A percentile compares a stretch with the other conserved stretches of the same genome.
phyloP scores from a whole-genome alignment of 2,797 vertebrate species.

The Neomorphus geoffroyi region DNA sequence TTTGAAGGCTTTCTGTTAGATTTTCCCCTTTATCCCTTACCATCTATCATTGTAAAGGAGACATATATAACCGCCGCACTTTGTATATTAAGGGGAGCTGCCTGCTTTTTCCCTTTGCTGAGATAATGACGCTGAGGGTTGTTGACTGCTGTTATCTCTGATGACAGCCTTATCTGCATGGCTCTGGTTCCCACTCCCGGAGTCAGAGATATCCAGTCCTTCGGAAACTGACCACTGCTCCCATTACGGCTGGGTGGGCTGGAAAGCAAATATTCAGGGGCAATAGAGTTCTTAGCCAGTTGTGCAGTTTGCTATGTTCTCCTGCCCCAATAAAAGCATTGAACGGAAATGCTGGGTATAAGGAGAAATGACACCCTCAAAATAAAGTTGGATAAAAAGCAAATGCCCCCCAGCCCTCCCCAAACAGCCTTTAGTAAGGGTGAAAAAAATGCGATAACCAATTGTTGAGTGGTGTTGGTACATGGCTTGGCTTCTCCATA shows the following conservation, averaged over 20 bases:
- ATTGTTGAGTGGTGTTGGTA: background rate
- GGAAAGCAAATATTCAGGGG: background rate
- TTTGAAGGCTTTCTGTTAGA: slow-evolving; percentile 68
- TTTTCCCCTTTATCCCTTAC: slow-evolving; percentile 62
- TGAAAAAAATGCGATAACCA: background rate
- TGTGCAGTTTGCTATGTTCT: background rate
- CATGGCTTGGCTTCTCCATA: rapidly evolving
- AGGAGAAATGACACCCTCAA: background rate
- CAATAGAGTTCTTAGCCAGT: background rate
- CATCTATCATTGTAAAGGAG: slow-evolving; percentile 76
- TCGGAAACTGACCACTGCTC: slow-evolving; percentile 67
- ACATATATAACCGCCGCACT: slow-evolving; percentile 69
- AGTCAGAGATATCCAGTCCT: slow-evolving; percentile 69
- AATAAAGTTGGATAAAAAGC: background rate
- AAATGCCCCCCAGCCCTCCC: background rate
- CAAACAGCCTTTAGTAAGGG: background rate
- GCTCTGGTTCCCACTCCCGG: slow-evolving; percentile 70
- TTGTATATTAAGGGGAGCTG: slow-evolving; percentile 70
- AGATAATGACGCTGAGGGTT: slow-evolving; percentile 73
- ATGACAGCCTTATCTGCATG: slow-evolving; percentile 79
- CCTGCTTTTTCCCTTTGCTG: slow-evolving; percentile 71
- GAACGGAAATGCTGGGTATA: background rate
- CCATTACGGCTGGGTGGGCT: background rate
- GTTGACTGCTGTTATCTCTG: slow-evolving; percentile 78
- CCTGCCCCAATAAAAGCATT: background rate